Conservation (phyloP, 2,113 vertebrate species). For the Vulpes lagopus region DNA sequence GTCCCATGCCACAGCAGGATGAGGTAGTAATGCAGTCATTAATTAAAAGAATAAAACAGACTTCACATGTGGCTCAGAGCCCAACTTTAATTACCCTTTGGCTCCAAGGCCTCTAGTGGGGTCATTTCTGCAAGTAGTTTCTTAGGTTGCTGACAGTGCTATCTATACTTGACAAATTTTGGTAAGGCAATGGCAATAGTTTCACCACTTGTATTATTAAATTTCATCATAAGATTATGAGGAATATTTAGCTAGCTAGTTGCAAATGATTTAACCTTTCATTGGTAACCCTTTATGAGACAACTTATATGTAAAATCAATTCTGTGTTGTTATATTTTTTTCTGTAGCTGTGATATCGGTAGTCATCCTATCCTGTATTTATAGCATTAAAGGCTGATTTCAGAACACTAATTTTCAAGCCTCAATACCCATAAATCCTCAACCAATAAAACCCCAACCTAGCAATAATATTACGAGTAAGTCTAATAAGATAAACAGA, state of each 20-base stretch:
- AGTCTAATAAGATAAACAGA: slow-evolving; percentile 29
- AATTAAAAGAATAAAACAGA: slow-evolving; percentile 79
- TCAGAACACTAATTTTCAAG: slow-evolving; percentile 41
- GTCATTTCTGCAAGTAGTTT: slow-evolving; percentile 69
- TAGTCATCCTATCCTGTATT: slow-evolving; percentile 24
- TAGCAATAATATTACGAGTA: not conserved
- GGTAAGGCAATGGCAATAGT: slow-evolving; percentile 52
- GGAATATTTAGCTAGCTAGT: slow-evolving; percentile 27
- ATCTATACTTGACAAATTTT: slow-evolving; percentile 39
- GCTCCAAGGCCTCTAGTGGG: slow-evolving; percentile 16
- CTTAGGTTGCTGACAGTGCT: slow-evolving; percentile 62
- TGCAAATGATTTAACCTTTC: slow-evolving; percentile 67
- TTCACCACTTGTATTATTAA: slow-evolving; percentile 64
- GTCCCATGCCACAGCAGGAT: slow-evolving; percentile 16
- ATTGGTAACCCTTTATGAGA: slow-evolving; percentile 46
- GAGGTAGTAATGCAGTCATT: slow-evolving; percentile 60
- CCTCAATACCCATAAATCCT: slow-evolving; percentile 34
- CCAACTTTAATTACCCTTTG: slow-evolving; percentile 71
- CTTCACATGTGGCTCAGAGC: slow-evolving; percentile 63
- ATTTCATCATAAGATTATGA: slow-evolving; percentile 65
- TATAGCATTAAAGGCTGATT: slow-evolving; percentile 39
- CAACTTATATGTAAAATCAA: slow-evolving; percentile 66
- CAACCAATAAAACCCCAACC: slow-evolving; percentile 52
- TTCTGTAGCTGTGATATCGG: slow-evolving; percentile 8
- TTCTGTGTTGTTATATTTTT: slow-evolving; percentile 61